Evolutionary conservation across 1,140 invertebrate species (phyloP).

Genomic region (Aphelinus atriplicis): DNA sequence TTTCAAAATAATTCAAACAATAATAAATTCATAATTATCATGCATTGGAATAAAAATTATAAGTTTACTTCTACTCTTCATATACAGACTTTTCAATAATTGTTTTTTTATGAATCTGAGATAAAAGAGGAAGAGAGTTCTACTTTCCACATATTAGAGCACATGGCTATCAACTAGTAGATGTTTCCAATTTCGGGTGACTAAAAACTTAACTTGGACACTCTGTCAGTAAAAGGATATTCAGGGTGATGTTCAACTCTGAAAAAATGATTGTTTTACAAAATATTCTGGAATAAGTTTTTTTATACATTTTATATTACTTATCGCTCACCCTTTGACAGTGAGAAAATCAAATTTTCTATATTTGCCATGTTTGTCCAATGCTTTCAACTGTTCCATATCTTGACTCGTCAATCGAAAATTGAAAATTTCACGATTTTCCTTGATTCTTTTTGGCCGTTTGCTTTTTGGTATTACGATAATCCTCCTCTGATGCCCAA

Average conservation of each 20-base stretch:
- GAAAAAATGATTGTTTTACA: background rate
- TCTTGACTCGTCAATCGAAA: slow-evolving; percentile 59
- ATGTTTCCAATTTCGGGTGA: background rate
- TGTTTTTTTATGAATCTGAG: no score
- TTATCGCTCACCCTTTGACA: slow-evolving; percentile 64
- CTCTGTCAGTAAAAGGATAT: slow-evolving; percentile 10
- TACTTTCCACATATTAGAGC: no score
- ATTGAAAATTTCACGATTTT: slow-evolving; percentile 69
- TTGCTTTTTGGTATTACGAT: slow-evolving; percentile 73
- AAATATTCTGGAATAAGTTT: background rate
- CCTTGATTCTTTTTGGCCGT: slow-evolving; percentile 64
- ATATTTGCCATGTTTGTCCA: slow-evolving; percentile 69
- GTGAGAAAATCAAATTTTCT: slow-evolving; percentile 70
- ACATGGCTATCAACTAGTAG: no score
- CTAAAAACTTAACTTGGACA: background rate
- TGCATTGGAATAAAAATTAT: no score
- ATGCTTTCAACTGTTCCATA: slow-evolving; percentile 50
- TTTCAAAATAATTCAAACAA: no score
- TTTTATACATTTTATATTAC: background rate
- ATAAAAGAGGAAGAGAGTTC: no score
- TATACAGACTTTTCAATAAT: no score
- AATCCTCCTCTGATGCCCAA: slow-evolving; percentile 67
- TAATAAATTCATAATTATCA: no score
- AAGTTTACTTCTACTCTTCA: no score
- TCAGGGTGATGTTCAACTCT: background rate